Evolutionary conservation across 2,113 vertebrate genomes (phyloP), one percentile per base, ranked within the genome.

Genomic region (Phalacrocorax aristotelis): DNA sequence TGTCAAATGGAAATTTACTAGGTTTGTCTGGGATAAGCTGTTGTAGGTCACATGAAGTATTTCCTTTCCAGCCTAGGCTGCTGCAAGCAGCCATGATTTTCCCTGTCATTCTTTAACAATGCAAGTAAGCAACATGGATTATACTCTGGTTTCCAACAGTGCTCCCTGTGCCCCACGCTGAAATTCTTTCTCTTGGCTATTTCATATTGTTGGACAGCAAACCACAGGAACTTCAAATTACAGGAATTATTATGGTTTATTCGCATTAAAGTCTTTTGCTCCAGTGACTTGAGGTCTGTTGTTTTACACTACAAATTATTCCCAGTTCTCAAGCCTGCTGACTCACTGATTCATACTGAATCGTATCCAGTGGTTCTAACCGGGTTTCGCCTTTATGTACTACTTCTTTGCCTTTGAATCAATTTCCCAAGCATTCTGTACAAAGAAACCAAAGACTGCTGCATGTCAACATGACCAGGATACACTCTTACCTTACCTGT

Each of bases 341-440:
- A 94, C 54, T 74, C 89, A 89, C 71, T 96, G 64, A 95, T 84
- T 96, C 94, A 95, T 65, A 72, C 44, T 97, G 95, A 98, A 82
- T 97, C 84, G 96, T 38, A 90, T 32, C n/a, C 65, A 79, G 36
- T 48, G 16, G 18, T 85, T 90, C 48, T 46, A 83, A 51, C 10
- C 27, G 5, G 4, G 23, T 93, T 89, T 96, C 10, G 13, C 75
- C 54, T 95, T 74, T 90, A 27, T 26, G 58, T 69, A 51, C 55
- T 88, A 66, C 29, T 84, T 62, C 29, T 75, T 91, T 90, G 61
- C 30, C 60, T 89, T 91, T 94, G 42, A 95, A 76, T 55, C 42
- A 92, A 82, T 80, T 96, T 95, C 57, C 95, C 61, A 96, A 71
- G 6, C 60, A 79, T 87, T 79, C 57, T 74, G 8, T 85, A 69